phyloP scores from a whole-genome alignment of 2,113 vertebrate species.

The Carlito syrichta region DNA sequence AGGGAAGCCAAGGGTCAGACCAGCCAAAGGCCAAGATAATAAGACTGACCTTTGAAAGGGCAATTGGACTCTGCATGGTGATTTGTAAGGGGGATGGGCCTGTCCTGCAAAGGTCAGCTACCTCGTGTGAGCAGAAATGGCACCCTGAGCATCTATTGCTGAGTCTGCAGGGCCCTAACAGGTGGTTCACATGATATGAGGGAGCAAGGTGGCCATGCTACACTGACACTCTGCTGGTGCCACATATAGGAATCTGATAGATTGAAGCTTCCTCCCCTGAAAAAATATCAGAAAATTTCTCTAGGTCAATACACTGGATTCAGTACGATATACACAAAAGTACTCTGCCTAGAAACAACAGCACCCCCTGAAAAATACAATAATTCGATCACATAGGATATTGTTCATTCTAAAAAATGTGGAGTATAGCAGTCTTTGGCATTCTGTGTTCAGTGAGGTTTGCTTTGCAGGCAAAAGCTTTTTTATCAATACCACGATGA shows the following conservation, averaged over 20 bases:
- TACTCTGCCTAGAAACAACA: not conserved
- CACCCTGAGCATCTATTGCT: too few relatives aligned
- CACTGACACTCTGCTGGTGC: not conserved
- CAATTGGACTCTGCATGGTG: not conserved
- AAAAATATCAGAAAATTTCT: not conserved
- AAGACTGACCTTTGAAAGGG: not conserved
- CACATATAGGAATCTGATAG: fast-evolving
- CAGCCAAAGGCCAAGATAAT: not conserved
- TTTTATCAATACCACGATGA: not conserved
- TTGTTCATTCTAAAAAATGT: not conserved
- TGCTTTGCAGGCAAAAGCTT: not conserved
- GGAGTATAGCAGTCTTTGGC: not conserved
- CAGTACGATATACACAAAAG: not conserved
- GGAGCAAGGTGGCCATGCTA: too few relatives aligned
- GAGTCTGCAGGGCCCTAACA: not conserved
- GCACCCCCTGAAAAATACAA: not conserved
- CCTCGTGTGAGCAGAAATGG: not conserved
- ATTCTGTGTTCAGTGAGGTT: not conserved
- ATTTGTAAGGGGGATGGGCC: not conserved
- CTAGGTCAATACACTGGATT: not conserved
- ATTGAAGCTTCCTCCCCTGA: not conserved
- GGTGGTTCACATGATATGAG: too few relatives aligned
- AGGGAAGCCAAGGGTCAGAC: not conserved
- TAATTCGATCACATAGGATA: not conserved
- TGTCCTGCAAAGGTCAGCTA: not conserved